Percentiles rank a stretch among this genome's conserved stretches.
These are phyloP conservation scores for Periophthalmus modestus DNA, from an alignment of 2,113 vertebrate genomes.

Conservation along the genomic window DNA sequence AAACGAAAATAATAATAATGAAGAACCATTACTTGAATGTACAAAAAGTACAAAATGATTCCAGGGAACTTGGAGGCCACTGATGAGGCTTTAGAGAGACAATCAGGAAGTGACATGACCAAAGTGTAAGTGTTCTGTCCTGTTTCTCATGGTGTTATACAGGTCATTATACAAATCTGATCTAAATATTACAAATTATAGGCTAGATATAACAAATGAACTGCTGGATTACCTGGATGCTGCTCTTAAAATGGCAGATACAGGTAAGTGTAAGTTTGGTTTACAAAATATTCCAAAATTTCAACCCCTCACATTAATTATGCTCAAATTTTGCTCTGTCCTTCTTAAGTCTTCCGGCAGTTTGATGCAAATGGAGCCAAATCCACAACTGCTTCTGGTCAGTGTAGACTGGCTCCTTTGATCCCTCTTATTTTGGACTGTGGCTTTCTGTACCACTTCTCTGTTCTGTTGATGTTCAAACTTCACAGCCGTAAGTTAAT, in stretches of 20 bases:
- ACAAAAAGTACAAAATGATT: conserved; percentile 81
- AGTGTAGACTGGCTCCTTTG: conserved; percentile 92
- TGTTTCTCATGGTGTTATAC: background rate
- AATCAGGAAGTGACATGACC: conserved; percentile 85
- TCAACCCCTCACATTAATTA: background rate
- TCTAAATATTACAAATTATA: conserved; percentile 34
- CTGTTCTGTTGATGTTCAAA: conserved; percentile 90
- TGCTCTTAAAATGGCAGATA: conserved; percentile 87
- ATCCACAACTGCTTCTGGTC: conserved; percentile 86
- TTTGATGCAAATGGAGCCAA: conserved; percentile 89
- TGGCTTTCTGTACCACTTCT: conserved; percentile 94
- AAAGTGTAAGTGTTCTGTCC: conserved; percentile 82
- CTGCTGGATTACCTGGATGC: conserved; percentile 90
- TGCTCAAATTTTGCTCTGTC: background rate
- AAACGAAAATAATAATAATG: background rate
- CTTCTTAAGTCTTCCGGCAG: conserved; percentile 85
- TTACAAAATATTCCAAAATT: background rate
- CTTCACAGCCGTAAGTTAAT: conserved; percentile 90
- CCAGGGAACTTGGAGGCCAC: conserved; percentile 86
- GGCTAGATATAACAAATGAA: conserved; percentile 90
- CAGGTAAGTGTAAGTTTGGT: conserved; percentile 70
- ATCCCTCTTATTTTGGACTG: conserved; percentile 96
- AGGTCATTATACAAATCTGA: background rate
- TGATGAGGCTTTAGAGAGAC: conserved; percentile 88
- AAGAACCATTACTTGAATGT: conserved; percentile 38